These are phyloP conservation scores for Ashinkailepas kermadecensis DNA, from an alignment of 2,888 invertebrate genomes.

Conservation along the genomic window DNA sequence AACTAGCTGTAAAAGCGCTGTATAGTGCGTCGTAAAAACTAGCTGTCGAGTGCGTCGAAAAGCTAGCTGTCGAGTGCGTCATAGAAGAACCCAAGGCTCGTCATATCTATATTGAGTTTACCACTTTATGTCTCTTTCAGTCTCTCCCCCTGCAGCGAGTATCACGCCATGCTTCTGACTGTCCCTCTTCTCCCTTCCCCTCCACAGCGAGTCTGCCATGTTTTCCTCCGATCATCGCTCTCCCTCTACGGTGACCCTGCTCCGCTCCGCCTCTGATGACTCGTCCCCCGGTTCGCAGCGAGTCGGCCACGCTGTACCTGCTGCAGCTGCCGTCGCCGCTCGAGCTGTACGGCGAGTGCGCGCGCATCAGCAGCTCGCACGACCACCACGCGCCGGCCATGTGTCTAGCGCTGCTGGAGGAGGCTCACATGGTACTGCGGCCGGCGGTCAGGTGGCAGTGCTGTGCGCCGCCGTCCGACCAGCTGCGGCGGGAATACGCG, in stretches of 20 bases:
- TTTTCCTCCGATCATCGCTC: background rate
- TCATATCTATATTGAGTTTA: no score
- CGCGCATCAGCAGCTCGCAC: slow-evolving; percentile 57
- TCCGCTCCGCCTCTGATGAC: background rate
- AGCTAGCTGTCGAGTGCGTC: no score
- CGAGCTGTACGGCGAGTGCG: slow-evolving; percentile 60
- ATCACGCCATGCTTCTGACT: background rate
- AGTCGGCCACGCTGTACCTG: slow-evolving; percentile 56
- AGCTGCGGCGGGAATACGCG: slow-evolving; percentile 35
- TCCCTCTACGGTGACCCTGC: background rate
- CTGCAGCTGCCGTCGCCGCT: slow-evolving; percentile 57
- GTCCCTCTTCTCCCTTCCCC: background rate
- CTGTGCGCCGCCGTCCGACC: slow-evolving; percentile 35
- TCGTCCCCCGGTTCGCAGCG: slow-evolving; percentile 27
- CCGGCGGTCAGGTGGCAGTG: slow-evolving; percentile 39
- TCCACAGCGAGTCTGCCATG: background rate
- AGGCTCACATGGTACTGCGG: slow-evolving; percentile 60
- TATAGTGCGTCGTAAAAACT: no score
- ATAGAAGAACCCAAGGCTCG: no score
- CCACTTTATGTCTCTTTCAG: no score
- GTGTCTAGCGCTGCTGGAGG: slow-evolving; percentile 62
- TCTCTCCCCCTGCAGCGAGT: no score
- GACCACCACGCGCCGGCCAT: slow-evolving; percentile 57
- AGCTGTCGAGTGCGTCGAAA: no score
- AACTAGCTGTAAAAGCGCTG: no score